Base-by-base conservation (phyloP, 1,140 invertebrate species). In the Euschistus heros region DNA sequence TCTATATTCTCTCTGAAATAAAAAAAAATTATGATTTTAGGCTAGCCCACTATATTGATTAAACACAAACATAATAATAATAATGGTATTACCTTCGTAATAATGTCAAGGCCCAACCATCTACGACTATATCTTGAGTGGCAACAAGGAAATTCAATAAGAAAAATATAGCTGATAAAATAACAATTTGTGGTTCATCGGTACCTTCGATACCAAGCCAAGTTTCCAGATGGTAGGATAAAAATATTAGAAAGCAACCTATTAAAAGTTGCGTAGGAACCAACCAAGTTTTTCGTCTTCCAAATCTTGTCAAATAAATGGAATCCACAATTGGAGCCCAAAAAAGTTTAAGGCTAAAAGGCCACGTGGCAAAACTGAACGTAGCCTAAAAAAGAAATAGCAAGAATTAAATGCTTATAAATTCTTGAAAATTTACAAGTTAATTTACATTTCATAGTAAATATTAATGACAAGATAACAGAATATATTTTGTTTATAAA, bases 61-160 rank as follows among this genome's bases (percentile, higher is more conserved):
- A 44, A 44, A 44, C 7, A 44, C 7, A 44, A 44, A 10, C 7
- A 44, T 44, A 18, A 52, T 6, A 52, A 52, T 18, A 52, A 18
- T 10, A 44, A 44, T 44, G 17, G 42, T 17, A 37, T 70, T 76
- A 89, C 85, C 90, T 89, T 75, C 94, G 92, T 3, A 99, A 78
- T 92, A 99, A 99, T 3, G 97, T 99, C 0, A 99, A 77, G 2
- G 97, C 97, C 97, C 97, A 99, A 3, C 97, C 97, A 83, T 99
- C 97, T 1, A 99, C 96, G 63, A 95, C 96, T 74, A 99, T 98
- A 77, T 99, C 97, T 80, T 99, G 97, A 24, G 96, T 99, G 2
- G 97, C 96, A 15, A 95, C 96, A 61, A 99, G 79, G 71, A 98
- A 97, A 72, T 97, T 98, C 0, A 99, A 79, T 62, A 83, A 78